Conservation (phyloP, 2,113 vertebrate species). For the Crocuta crocuta region DNA sequence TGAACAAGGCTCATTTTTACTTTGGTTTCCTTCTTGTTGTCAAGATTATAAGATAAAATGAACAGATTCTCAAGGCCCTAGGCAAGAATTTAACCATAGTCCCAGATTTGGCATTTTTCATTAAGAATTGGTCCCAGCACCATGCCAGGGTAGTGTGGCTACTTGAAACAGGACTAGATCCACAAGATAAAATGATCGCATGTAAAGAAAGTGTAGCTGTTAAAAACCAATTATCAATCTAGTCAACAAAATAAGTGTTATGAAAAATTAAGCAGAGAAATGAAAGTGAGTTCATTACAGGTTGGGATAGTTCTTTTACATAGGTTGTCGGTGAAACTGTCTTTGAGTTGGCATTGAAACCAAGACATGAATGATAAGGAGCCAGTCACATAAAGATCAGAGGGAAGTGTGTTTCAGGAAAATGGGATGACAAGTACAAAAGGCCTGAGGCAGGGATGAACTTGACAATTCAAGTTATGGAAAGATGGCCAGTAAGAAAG, state of each 20-base stretch:
- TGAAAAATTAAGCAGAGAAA: background rate
- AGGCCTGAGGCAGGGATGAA: too few relatives aligned
- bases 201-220: background rate
- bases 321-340: too few relatives aligned
- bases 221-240: background rate
- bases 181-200: background rate
- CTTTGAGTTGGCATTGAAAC: too few relatives aligned
- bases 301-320: background rate
- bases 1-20: background rate
- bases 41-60: background rate
- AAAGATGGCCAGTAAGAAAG: too few relatives aligned
- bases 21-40: background rate
- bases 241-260: background rate
- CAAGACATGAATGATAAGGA: too few relatives aligned
- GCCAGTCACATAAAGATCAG: too few relatives aligned
- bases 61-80: background rate
- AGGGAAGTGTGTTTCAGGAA: too few relatives aligned
- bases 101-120: background rate
- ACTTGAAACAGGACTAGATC: background rate
- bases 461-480: too few relatives aligned
- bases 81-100: background rate
- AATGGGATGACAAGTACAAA: too few relatives aligned
- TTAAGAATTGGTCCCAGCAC: background rate
- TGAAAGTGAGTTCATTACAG: background rate
- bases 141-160: background rate